Evolutionary conservation across 1,140 invertebrate genomes (phyloP), one percentile per base, ranked within the genome.

Genomic region (Drosophila malerkotliana): DNA sequence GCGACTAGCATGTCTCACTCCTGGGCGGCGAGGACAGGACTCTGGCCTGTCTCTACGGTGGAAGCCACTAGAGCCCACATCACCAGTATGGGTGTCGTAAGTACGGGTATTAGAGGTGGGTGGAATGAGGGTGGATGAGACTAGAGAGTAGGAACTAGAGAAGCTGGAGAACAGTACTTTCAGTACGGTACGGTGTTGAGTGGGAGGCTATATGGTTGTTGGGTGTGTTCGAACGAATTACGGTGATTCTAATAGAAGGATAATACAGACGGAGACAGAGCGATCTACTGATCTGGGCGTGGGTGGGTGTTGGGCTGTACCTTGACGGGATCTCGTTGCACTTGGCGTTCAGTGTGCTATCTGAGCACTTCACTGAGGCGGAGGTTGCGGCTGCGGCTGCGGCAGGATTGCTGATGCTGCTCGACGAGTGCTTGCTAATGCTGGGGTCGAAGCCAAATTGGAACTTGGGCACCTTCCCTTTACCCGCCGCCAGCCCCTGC

Each of bases 321-420:
- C 92, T 93, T 91, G 91, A 92, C 54, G 92, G 92, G 74, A 92
- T 93, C 90, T 93, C 92, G 90, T 92, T 92, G 92, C 92, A 93
- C 74, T 92, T 92, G 63, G 91, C 80, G 90, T 88, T 92, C 58
- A 84, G 79, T 49, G 89, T 92, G 78, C 76, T 91, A 71, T 92
- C 91, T 64, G 90, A 85, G 81, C 91, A 92, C 80, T 92, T 92
- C 67, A 85, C 78, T 59, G 80, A 76, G 41, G 77, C 58, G 63
- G 77, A 63, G 41, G 41, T 8, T 6, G 41, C 5, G 18, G 18
- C 18, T 47, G 18, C 15, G 34, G 67, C 64, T 76, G 73, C 74
- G 60, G 62, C 56, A 62, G 60, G 59, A 21, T 59, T 34, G 72
- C 47, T 66, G 78, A 63, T 74, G 80, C 74, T 66, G 82, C 64